phyloP scores from a whole-genome alignment of 2,888 invertebrate species.

The Strigamia maritima region DNA sequence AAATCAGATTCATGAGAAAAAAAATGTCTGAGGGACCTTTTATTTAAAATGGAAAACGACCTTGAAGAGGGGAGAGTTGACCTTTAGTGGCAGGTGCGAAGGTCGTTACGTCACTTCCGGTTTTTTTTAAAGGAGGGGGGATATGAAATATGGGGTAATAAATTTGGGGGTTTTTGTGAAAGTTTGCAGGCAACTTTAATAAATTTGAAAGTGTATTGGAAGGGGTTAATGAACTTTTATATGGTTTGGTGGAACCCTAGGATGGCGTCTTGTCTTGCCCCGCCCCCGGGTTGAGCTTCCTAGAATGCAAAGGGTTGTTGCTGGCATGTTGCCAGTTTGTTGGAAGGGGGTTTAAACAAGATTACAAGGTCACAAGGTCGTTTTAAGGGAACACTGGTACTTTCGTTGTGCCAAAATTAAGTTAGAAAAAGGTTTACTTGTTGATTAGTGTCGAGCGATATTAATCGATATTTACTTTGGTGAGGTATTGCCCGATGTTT shows the following conservation, averaged over 20 bases:
- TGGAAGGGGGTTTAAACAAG: background rate
- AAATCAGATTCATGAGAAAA: no score
- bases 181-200: background rate
- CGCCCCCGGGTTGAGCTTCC: conserved; percentile 5
- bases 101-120: conserved; percentile 8
- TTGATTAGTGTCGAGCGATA: no score
- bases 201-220: background rate
- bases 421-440: no score
- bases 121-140: background rate
- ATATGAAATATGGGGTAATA: background rate
- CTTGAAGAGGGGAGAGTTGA: background rate
- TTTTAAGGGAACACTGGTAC: background rate
- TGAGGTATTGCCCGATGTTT: background rate
- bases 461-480: background rate
- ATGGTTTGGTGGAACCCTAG: background rate
- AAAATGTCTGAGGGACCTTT: background rate
- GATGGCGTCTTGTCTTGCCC: background rate
- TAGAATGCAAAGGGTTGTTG: background rate
- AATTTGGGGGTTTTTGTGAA: background rate
- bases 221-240: background rate
- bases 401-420: background rate
- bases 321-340: conserved; percentile 3
- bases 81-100: background rate
- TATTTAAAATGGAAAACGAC: background rate
- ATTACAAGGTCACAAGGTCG: conserved; percentile 15